Conservation (phyloP, 2,888 invertebrate species). For the Amphimallon solstitiale region DNA sequence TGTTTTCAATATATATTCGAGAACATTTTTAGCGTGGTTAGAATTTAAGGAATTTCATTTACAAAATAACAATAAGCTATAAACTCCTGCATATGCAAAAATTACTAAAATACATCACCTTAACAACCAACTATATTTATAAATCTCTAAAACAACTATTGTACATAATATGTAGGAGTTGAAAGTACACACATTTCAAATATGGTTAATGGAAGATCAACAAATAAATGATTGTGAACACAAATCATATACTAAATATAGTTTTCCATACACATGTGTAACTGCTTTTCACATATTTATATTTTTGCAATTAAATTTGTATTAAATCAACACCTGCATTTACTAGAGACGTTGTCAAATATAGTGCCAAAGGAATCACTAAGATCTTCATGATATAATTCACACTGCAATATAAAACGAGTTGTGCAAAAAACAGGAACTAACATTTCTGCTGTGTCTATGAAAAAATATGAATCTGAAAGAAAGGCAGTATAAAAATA, state of each 20-base stretch:
- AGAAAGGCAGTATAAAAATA: too few species aligned
- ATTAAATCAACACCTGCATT: too few species aligned
- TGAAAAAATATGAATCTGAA: too few species aligned
- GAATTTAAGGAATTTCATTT: background rate
- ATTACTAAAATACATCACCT: background rate
- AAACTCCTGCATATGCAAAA: background rate
- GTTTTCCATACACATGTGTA: background rate
- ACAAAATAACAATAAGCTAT: too few species aligned
- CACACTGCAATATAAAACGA: too few species aligned
- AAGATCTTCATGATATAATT: too few species aligned
- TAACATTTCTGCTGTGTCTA: too few species aligned
- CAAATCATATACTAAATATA: conserved; percentile 23
- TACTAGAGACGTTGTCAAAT: too few species aligned
- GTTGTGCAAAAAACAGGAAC: too few species aligned
- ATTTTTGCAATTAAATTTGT: too few species aligned
- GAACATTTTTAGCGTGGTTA: background rate
- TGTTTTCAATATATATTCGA: background rate
- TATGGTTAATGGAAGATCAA: conserved; percentile 23
- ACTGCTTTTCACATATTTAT: too few species aligned
- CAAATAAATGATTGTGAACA: conserved; percentile 17
- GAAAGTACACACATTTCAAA: background rate
- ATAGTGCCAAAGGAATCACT: too few species aligned
- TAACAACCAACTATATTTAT: conserved; percentile 20
- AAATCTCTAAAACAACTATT: conserved; percentile 3
- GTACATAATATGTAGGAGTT: background rate